A percentile compares a stretch with the other conserved stretches of the same genome.
These are phyloP conservation scores for Leptopilina boulardi DNA, from an alignment of 1,140 invertebrate genomes.

Conservation along the genomic window DNA sequence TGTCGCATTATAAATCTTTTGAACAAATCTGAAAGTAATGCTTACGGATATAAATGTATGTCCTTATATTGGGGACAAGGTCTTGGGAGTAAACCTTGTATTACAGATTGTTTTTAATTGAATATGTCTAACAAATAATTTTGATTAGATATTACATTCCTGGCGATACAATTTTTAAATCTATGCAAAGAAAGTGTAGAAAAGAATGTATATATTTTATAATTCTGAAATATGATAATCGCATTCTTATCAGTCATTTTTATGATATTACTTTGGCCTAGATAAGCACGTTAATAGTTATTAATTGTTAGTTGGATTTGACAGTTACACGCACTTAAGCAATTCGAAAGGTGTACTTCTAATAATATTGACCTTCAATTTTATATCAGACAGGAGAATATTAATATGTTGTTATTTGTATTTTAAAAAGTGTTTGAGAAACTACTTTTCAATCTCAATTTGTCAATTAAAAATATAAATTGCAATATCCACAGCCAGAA, in stretches of 20 bases:
- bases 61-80: slow-evolving; percentile 16
- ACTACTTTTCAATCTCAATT: slow-evolving; percentile 2
- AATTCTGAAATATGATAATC: slow-evolving; percentile 6
- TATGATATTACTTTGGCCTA: slow-evolving; percentile 4
- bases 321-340: slow-evolving; percentile 6
- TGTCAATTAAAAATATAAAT: slow-evolving; percentile 7
- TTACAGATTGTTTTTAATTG: slow-evolving; percentile 4
- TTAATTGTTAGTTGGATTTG: slow-evolving; percentile 5
- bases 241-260: slow-evolving; percentile 10
- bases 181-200: background rate
- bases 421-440: background rate
- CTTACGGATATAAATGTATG: slow-evolving; percentile 12
- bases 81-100: background rate
- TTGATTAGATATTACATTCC: slow-evolving; percentile 13
- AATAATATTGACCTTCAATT: slow-evolving; percentile 14
- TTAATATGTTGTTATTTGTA: background rate
- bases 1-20: slow-evolving; percentile 17
- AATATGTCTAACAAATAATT: background rate
- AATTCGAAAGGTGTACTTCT: slow-evolving; percentile 12
- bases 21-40: slow-evolving; percentile 17
- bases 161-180: background rate
- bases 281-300: slow-evolving; percentile 7
- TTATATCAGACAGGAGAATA: background rate
- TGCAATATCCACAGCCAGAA: too few species aligned
- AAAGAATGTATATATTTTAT: background rate